Percentiles rank a stretch among this genome's conserved stretches.
Evolutionary conservation across 2,888 invertebrate genomes (phyloP).

Genomic region (Apomyelois bistriatella): DNA sequence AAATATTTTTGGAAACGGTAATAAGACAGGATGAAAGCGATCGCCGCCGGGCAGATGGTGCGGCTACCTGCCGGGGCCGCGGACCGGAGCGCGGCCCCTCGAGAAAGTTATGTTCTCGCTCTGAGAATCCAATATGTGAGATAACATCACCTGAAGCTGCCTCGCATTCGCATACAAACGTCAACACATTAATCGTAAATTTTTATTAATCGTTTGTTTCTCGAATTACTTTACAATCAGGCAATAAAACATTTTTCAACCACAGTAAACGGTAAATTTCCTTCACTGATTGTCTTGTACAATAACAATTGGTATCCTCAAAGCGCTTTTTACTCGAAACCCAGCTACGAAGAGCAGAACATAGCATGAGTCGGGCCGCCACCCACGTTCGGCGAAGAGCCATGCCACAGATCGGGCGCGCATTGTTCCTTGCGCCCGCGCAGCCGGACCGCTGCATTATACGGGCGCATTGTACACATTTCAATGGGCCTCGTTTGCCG

Average conservation of each 20-base stretch:
- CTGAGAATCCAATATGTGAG: conserved; percentile 31
- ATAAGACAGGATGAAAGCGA: conserved; percentile 73
- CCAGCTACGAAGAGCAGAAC: conserved; percentile 44
- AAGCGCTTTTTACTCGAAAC: conserved; percentile 32
- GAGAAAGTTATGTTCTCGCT: conserved; percentile 49
- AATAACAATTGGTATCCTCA: conserved; percentile 19
- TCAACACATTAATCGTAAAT: conserved; percentile 30
- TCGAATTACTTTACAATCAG: conserved; percentile 19
- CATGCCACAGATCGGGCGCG: conserved; percentile 49
- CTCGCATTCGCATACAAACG: conserved; percentile 43
- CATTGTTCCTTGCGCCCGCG: conserved; percentile 62
- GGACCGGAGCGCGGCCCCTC: conserved; percentile 29
- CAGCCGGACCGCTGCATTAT: conserved; percentile 64
- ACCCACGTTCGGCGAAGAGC: conserved; percentile 70
- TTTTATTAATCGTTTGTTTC: conserved; percentile 15
- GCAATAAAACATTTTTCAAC: conserved; percentile 16
- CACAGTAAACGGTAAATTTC: conserved; percentile 22
- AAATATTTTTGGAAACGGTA: conserved; percentile 73
- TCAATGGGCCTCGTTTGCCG: conserved; percentile 73
- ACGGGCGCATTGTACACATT: conserved; percentile 75
- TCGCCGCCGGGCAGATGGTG: conserved; percentile 70
- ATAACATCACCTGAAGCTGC: conserved; percentile 43
- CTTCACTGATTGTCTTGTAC: conserved; percentile 25
- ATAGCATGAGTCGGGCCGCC: conserved; percentile 38
- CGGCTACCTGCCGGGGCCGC: conserved; percentile 56